Percentiles rank a stretch among this genome's conserved stretches.
phyloP scores from a whole-genome alignment of 1,140 invertebrate species.

The Drosophila sechellia region DNA sequence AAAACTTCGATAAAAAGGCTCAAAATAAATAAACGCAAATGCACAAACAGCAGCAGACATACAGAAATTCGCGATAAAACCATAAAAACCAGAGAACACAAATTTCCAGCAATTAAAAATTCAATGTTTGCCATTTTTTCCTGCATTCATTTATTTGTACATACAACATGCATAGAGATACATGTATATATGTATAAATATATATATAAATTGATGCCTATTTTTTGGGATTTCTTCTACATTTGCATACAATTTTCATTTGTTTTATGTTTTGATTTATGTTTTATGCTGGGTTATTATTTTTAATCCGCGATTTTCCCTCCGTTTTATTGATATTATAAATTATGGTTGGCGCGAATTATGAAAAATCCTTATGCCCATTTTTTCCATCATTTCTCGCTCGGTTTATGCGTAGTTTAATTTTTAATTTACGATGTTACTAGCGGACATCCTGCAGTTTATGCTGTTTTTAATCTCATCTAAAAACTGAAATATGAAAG shows the following conservation, averaged over 20 bases:
- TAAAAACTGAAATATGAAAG: neutral
- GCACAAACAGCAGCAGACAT: slow-evolving; percentile 49
- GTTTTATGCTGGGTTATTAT: slow-evolving; percentile 45
- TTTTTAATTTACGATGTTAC: slow-evolving; percentile 18
- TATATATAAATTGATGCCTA: neutral
- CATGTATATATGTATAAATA: neutral
- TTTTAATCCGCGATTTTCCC: slow-evolving; percentile 26
- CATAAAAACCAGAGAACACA: slow-evolving; percentile 70
- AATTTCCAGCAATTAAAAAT: slow-evolving; percentile 79
- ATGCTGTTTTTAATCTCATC: slow-evolving; percentile 14
- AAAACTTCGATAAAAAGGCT: slow-evolving; percentile 55
- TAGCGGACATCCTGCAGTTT: neutral
- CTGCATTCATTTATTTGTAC: slow-evolving; percentile 12
- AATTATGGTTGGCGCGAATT: slow-evolving; percentile 67
- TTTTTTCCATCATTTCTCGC: neutral
- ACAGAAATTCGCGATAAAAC: slow-evolving; percentile 41
- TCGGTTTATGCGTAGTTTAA: slow-evolving; percentile 2
- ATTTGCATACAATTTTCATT: slow-evolving; percentile 40
- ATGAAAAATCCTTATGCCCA: slow-evolving; percentile 38
- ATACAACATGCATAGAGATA: neutral
- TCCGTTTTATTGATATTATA: slow-evolving; percentile 72
- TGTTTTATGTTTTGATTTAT: slow-evolving; percentile 60
- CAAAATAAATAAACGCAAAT: slow-evolving; percentile 64
- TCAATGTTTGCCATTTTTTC: slow-evolving; percentile 69
- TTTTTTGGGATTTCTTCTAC: slow-evolving; percentile 18